Evolutionary conservation across 2,888 invertebrate species (phyloP), one percentile per base, ranked within the genome.

Genomic region (Diachrysia chrysitis): DNA sequence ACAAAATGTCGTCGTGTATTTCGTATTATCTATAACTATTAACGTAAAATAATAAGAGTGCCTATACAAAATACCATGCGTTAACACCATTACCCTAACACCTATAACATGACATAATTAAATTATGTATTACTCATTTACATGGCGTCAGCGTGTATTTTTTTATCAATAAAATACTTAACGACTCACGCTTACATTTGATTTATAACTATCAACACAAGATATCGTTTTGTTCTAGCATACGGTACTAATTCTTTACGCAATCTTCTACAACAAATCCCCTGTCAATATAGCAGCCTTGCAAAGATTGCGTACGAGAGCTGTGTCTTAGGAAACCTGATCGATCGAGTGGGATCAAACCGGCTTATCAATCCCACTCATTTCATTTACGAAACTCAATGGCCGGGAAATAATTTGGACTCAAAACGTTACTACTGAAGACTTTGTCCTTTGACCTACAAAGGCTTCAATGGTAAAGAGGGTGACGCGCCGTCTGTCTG

Each of bases 351-450:
- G 10, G 19, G 19, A 48, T 46, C 17, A 7, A 48, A 48, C 48
- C 48, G 48, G 48, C 17, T 48, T 48, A 7, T 7, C 10, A n/a
- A n/a, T 48, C 19, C 19, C 0, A 17, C 6, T 17, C 48, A 6
- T n/a, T n/a, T 48, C 48, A 48, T 19, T 42, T 42, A 17, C 48
- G 48, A 48, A 48, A 48, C 48, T 19, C 48, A 48, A 5, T 48
- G 48, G 10, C 9, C 7, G 17, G 10, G 48, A 48, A 37, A 16
- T 37, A 3, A 37, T 37, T 37, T 37, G 37, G 16, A 37, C 37
- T 37, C 37, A 14, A 37, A 37, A 16, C 37, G 7, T 29, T 29
- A n/a, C n/a, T 29, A 29, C 29, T 29, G 5, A 0, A 7, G 6
- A 7, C 29, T 29, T 29, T 29, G 29, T 29, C 5, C n/a, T n/a